phyloP scores from a whole-genome alignment of 2,797 vertebrate genomes.

The Simalia tracyae region DNA sequence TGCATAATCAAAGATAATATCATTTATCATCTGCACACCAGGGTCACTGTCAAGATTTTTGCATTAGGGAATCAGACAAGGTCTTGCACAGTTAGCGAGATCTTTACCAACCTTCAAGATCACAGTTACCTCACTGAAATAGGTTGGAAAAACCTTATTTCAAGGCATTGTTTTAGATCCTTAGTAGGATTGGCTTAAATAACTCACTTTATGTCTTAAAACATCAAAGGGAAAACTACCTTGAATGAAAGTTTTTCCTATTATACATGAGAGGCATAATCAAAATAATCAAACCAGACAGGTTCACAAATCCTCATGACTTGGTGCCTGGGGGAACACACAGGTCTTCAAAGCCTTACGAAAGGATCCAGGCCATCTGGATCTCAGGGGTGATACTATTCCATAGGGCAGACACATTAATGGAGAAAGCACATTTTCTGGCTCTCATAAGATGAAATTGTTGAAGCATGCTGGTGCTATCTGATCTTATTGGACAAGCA shows the following conservation, averaged over 20 bases:
- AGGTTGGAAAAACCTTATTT: neutral
- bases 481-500: neutral
- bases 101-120: neutral
- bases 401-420: neutral
- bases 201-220: neutral
- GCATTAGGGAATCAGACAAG: neutral
- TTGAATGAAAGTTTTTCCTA: neutral
- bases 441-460: neutral
- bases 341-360: neutral
- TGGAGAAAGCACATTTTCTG: neutral
- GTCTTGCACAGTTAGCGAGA: neutral
- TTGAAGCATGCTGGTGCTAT: neutral
- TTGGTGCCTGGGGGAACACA: neutral
- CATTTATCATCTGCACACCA: neutral
- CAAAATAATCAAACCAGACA: neutral
- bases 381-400: neutral
- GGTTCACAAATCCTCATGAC: neutral
- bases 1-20: neutral
- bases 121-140: neutral
- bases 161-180: neutral
- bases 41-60: neutral
- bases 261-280: neutral
- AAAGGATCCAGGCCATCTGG: neutral
- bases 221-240: neutral
- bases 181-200: neutral